Base-by-base conservation (phyloP, 64 coral and sea anemone genomes). In the Catalaphyllia jardinei region DNA sequence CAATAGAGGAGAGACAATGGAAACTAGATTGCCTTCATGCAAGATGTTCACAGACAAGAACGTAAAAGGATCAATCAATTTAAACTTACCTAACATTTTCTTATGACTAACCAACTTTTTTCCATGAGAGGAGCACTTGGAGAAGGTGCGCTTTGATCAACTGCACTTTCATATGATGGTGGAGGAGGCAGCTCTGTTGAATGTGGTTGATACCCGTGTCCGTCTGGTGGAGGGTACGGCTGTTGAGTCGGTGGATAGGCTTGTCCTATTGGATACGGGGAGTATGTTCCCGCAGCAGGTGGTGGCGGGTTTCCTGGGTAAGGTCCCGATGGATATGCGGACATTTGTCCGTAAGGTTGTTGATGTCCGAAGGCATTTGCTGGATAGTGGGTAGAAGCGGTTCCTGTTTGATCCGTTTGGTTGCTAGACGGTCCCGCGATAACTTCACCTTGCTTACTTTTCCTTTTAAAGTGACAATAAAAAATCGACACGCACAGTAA, bases 141-240 rank as follows among this genome's bases (percentile, higher is more conserved):
- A 30, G 55, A 24, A 27, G 76, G 1, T 31, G 11, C 15, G 29
- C 59, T 60, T 62, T 81, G 78, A 24, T 57, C 55, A 30, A 62
- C 57, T 19, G 78, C 14, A 62, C 78, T 81, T 33, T 81, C 54
- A 19, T 81, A 81, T 6, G 78, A 81, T 31, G 78, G 78, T 2
- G 78, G 78, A 29, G 78, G 78, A 31, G 78, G 78, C 78, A 81
- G 62, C 11, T 81, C 78, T 33, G 78, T 60, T 61, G 78, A 57
- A 16, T 81, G 62, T 81, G 52, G 55, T 15, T n/a, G n/a, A 57
- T 79, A 79, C 24, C 50, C 79, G 1, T 81, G 79, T 62, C 12
- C 55, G 39, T 15, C 57, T 7, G 62, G 17, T 1, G 79, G 57
- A 38, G 79, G 60, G 55, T n/a, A 52, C 0, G 75, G 75, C 54